Evolutionary conservation across 1,140 invertebrate species (phyloP), one percentile per base, ranked within the genome.

Genomic region (Anoplophora glabripennis): DNA sequence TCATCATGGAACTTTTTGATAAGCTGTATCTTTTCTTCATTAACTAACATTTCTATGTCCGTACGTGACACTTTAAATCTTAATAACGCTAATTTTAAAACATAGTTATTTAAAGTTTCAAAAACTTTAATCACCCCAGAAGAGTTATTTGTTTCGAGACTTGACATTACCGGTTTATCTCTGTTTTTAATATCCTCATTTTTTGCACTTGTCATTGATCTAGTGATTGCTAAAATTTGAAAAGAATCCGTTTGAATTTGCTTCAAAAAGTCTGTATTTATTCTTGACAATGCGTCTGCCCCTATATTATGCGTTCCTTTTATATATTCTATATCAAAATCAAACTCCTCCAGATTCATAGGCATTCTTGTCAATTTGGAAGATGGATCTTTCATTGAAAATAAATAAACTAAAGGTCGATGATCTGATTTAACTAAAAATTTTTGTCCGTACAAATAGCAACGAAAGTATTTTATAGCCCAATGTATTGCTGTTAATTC

Each of bases 401-500:
- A 58, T 37, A 59, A 53, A 36, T 57, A 57, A 2, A 57, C 21
- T 15, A 57, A 41, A 38, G 54, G 35, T 57, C 36, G 48, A n/a
- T 57, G 54, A 21, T 57, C 54, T 49, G 45, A 48, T 57, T 41
- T 35, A 1, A 57, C 42, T 4, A 57, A 41, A 49, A 57, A 57
- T 12, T 57, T 48, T 36, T 48, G 4, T 48, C 28, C 54, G 34
- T 57, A 58, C 5, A 52, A 21, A 41, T 41, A 52, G 3, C 7
- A 37, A 12, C 3, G 21, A 42, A 52, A 58, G 36, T 58, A 17
- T 40, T 52, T 58, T 11, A 52, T 21, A 5, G 46, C 18, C 37
- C 47, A 58, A 41, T 51, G 38, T 35, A 52, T 36, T 33, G 46
- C 40, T 12, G 56, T 35, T 44, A 58, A 18, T 40, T 51, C 1